Base-by-base conservation (phyloP, 2,113 vertebrate genomes). In the Pollachius pollachius region DNA sequence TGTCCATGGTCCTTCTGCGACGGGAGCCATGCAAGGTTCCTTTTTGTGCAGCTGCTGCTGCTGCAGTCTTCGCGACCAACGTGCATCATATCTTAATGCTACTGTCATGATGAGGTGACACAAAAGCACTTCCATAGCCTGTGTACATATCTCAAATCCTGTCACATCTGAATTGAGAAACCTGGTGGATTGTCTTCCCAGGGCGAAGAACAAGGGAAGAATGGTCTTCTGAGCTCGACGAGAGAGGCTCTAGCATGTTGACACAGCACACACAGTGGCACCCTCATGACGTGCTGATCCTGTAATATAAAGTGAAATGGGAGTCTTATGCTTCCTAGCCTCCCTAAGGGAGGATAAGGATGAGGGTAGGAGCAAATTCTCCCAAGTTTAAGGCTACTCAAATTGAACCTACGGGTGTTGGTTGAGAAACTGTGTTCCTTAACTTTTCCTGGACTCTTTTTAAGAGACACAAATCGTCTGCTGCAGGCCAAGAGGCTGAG, bases 281-380 rank as follows among this genome's bases (percentile, higher is more conserved):
- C 41, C 41, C 41, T 48, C 41, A 48, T 25, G 71, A 74, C 30
- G 57, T 56, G 68, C 13, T 59, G 18, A 52, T 65, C 65, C 64
- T 63, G 70, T 78, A 75, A 84, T 15, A 18, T 68, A 68, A 69
- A 41, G 69, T 77, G 68, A 76, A 68, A 82, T 72, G 64, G 71
- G 79, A 85, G 68, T 74, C 71, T 75, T 76, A 71, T 80, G 82
- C 76, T 66, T 60, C 74, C 67, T 79, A 67, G 73, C 72, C 76
- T 68, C 66, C 67, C 63, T 61, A 27, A 64, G 68, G 60, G 59
- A 18, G 64, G 58, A 62, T 37, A 59, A 72, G 56, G 58, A 62
- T 37, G 62, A 72, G 56, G 70, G 65, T 69, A 15, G 52, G 41
- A 48, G 64, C 23, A 69, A 62, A 5, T 9, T 1, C 12, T 16